Base-by-base conservation (phyloP, 2,888 invertebrate species). In the Sisyra terminalis region DNA sequence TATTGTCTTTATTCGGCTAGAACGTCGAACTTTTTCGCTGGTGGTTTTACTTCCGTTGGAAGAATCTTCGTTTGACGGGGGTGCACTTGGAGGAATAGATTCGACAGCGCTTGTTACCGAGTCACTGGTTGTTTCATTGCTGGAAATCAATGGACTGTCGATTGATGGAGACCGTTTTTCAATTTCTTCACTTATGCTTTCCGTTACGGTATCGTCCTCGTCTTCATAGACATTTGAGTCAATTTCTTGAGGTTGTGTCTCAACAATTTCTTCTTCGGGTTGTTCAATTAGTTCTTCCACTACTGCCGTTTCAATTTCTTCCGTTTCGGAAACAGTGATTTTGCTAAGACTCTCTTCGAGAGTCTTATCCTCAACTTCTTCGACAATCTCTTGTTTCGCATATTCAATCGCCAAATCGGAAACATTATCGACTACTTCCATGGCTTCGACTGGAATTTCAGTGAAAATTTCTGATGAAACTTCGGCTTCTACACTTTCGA, bases 1-100 rank as follows among this genome's bases (percentile, higher is more conserved):
- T 46, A 83, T 84, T 32, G 79, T 77, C 55, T 83, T 80, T 45
- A 85, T 82, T 46, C 84, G 70, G 56, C 70, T 81, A 5, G 84
- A 84, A 38, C 84, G 67, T 14, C 84, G 64, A 1, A 83, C 77
- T 45, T 55, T 40, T 32, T 37, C 36, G 18, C 18, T 24, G 6
- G 37, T 16, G 15, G 18, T 17, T 11, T 44, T 31, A 38, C 37
- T 29, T 46, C 67, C 67, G 58, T 66, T 65, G 1, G 64, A 63
- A 10, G 47, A 46, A n/a, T 44, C 45, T 14, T 11, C 35, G n/a
- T 13, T 24, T 9, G 40, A 30, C 9, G 5, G n/a, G 15, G 43
- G 44, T 30, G 41, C 13, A 6, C 16, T 37, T 16, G 8, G 15
- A 11, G 37, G 16, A 18, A 14, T 10, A 9, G 37, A 18, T 3